A percentile compares a stretch with the other conserved stretches of the same genome.
phyloP scores from a whole-genome alignment of 2,113 vertebrate species.

The Tachycineta bicolor region DNA sequence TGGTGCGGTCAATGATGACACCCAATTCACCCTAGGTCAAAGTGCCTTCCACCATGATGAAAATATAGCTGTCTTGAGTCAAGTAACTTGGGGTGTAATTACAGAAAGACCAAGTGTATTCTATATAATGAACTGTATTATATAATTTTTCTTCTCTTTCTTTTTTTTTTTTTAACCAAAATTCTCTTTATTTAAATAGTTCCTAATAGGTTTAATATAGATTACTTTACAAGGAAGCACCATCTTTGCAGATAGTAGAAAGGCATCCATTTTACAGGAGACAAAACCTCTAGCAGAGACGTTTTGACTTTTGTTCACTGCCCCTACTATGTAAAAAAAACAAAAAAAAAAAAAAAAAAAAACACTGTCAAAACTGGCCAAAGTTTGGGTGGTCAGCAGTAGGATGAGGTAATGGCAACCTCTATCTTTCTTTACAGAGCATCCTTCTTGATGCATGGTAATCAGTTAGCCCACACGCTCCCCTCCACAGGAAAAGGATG shows the following conservation, averaged over 20 bases:
- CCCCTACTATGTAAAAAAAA: neutral
- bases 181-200: neutral
- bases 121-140: neutral
- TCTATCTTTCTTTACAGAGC: neutral
- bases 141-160: neutral
- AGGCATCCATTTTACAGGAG: neutral
- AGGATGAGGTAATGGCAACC: neutral
- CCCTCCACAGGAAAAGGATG: neutral
- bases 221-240: neutral
- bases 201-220: neutral
- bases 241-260: neutral
- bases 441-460: neutral
- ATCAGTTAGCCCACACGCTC: neutral
- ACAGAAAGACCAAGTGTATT: neutral
- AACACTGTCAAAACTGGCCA: neutral
- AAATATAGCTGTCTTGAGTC: neutral
- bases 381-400: neutral
- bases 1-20: rapidly evolving
- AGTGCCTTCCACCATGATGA: neutral
- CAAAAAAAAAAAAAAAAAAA: neutral
- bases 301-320: neutral
- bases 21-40: neutral
- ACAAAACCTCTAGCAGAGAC: neutral
- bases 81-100: neutral
- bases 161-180: neutral